Percentiles rank a stretch among this genome's conserved stretches.
These are phyloP conservation scores for Stomatorhinus ivindoensis DNA, from an alignment of 2,113 vertebrate species.

Conservation along the genomic window DNA sequence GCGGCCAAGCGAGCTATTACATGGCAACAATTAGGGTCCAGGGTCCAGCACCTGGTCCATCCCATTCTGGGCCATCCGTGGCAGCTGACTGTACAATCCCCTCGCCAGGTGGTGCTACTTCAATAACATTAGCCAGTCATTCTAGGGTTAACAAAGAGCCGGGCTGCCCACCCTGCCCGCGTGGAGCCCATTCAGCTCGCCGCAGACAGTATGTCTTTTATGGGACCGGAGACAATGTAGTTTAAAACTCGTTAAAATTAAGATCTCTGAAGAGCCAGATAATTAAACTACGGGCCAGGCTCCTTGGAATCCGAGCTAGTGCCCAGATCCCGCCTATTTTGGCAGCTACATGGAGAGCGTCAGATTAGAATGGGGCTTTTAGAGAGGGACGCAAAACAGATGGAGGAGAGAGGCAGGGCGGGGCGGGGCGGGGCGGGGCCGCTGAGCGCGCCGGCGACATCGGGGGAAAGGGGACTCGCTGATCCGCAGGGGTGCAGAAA, in stretches of 20 bases:
- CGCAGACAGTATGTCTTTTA: conserved; percentile 56
- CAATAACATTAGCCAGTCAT: conserved; percentile 78
- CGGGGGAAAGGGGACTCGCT: conserved; percentile 38
- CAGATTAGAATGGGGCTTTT: conserved; percentile 61
- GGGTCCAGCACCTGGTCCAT: conserved; percentile 69
- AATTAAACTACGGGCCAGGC: conserved; percentile 43
- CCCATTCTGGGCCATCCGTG: conserved; percentile 63
- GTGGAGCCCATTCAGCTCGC: conserved; percentile 60
- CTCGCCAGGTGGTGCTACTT: conserved; percentile 84
- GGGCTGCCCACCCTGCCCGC: conserved; percentile 43
- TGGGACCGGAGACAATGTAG: conserved; percentile 62
- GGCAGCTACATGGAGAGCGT: conserved; percentile 40
- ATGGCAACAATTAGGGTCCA: conserved; percentile 67
- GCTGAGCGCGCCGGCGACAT: neutral
- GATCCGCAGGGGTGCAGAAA: conserved; percentile 53
- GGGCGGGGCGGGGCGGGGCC: neutral
- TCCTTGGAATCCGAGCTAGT: conserved; percentile 39
- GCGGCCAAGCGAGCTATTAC: conserved; percentile 79
- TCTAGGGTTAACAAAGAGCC: conserved; percentile 78
- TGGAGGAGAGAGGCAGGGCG: conserved; percentile 43
- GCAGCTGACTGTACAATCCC: conserved; percentile 81
- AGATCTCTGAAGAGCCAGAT: conserved; percentile 47
- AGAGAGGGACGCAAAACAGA: conserved; percentile 58
- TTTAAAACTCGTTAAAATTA: conserved; percentile 70
- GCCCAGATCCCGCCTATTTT: conserved; percentile 33